Conservation (phyloP, 2,113 vertebrate species). For the Phyllostomus discolor region DNA sequence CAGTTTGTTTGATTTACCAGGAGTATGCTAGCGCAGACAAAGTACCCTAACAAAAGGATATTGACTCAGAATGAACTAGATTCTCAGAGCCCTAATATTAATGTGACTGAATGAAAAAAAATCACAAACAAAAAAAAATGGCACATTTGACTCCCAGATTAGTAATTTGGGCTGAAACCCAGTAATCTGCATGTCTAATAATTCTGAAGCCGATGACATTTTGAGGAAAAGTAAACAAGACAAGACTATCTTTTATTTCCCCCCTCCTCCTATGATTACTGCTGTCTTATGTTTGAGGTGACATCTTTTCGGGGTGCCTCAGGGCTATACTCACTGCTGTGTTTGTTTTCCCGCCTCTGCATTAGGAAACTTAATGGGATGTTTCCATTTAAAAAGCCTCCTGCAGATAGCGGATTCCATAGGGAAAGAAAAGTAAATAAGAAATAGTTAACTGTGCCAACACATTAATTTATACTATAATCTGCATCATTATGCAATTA, state of each 20-base stretch:
- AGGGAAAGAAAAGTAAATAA: slow-evolving; percentile 63
- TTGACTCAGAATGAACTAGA: neutral
- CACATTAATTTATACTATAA: slow-evolving; percentile 55
- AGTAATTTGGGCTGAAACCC: neutral
- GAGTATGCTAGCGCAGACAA: neutral
- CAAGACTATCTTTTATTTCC: neutral
- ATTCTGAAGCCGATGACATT: neutral
- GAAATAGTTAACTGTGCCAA: slow-evolving; percentile 62
- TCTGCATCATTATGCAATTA: slow-evolving; percentile 62
- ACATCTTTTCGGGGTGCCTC: neutral
- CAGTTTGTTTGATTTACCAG: neutral
- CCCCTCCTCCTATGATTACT: neutral
- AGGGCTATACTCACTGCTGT: neutral
- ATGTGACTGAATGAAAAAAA: neutral
- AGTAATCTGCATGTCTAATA: neutral
- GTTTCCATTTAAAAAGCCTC: slow-evolving; percentile 32
- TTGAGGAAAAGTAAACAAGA: neutral
- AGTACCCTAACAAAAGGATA: neutral
- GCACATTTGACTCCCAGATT: neutral
- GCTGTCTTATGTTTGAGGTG: neutral
- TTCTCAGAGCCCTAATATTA: neutral
- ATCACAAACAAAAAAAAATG: neutral
- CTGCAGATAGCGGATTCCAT: neutral
- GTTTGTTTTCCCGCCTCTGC: neutral
- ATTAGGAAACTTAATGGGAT: slow-evolving; percentile 50